Evolutionary conservation across 2,888 invertebrate species (phyloP).

Genomic region (Leistus spinibarbis): DNA sequence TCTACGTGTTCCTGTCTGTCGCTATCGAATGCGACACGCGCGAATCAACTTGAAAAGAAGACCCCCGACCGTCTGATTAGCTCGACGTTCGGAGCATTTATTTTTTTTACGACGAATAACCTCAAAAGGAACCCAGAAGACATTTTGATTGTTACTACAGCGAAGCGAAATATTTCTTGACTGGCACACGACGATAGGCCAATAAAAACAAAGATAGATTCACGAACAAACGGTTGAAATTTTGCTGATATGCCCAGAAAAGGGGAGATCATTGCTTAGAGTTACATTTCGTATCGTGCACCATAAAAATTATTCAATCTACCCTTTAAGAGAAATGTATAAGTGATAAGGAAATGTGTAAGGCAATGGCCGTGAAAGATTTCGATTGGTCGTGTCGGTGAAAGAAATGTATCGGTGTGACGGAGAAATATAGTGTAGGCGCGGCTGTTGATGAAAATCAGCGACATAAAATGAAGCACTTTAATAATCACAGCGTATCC

Average conservation of each 20-base stretch:
- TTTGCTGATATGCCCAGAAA: not conserved
- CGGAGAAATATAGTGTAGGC: not conserved
- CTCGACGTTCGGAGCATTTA: not conserved
- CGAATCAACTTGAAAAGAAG: not conserved
- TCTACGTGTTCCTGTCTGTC: not conserved
- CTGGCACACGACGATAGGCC: not conserved
- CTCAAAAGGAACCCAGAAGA: not conserved
- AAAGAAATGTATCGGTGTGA: not conserved
- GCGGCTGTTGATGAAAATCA: not conserved
- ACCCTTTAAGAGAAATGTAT: not conserved
- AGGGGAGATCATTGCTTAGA: not conserved
- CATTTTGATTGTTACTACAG: not conserved
- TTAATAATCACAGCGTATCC: not conserved
- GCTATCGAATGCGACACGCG: not conserved
- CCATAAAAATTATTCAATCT: not conserved
- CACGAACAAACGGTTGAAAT: not conserved
- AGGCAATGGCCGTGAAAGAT: not conserved
- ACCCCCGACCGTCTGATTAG: not conserved
- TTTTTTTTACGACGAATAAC: not conserved
- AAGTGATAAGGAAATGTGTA: not conserved
- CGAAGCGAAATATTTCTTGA: not conserved
- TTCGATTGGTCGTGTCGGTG: not conserved
- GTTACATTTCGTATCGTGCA: not conserved
- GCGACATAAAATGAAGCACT: not conserved
- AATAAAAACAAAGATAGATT: not conserved